Conservation (phyloP, 2,797 vertebrate genomes). For the Australoheros facetus region DNA sequence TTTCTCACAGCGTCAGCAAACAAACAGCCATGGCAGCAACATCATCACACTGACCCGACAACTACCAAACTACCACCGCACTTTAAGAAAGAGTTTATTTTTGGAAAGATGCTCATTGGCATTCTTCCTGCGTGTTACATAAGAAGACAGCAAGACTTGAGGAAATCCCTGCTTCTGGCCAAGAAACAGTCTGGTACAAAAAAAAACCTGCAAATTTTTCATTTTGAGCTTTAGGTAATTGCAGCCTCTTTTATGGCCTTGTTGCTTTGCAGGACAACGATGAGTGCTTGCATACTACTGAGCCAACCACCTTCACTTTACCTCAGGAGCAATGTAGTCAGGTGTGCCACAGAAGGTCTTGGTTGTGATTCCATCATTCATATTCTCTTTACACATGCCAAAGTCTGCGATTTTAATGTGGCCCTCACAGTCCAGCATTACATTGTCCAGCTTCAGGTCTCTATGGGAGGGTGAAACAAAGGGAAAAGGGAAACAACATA, state of each 20-base stretch:
- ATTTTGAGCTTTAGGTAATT: not conserved
- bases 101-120: not conserved
- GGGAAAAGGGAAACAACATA: not conserved
- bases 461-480: constrained; percentile 67
- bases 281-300: not conserved
- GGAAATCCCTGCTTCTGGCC: constrained; percentile 4
- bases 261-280: not conserved
- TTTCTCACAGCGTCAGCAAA: too few relatives aligned
- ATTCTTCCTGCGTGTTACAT: not conserved
- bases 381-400: constrained; percentile 98
- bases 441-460: constrained; percentile 97
- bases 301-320: constrained; percentile 15
- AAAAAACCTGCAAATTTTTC: not conserved
- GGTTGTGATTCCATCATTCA: constrained; percentile 91
- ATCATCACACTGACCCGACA: too few relatives aligned
- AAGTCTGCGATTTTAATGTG: constrained; percentile 99
- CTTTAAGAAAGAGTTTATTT: not conserved
- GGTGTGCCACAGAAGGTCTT: constrained; percentile 99
- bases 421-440: constrained; percentile 96
- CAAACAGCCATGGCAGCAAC: too few relatives aligned
- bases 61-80: not conserved
- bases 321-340: constrained; percentile 98
- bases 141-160: not conserved
- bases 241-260: not conserved
- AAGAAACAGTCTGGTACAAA: not conserved